Conservation (phyloP, 2,797 vertebrate species). For the Ambastaia sidthimunki region DNA sequence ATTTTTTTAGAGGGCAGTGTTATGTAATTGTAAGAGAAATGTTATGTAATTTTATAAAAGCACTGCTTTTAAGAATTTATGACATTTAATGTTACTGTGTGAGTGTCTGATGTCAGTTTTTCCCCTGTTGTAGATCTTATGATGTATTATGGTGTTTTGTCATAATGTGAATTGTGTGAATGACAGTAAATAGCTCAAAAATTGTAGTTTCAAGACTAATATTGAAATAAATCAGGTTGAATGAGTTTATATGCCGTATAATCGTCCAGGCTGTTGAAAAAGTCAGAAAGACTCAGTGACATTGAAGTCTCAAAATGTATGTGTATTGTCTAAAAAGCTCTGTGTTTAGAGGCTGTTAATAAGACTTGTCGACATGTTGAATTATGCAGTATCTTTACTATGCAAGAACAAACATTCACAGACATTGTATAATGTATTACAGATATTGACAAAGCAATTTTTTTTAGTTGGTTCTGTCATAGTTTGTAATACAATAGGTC, state of each 20-base stretch:
- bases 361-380: neutral
- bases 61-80: neutral
- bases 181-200: constrained; percentile 22
- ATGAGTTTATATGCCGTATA: constrained; percentile 14
- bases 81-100: neutral
- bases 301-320: constrained; percentile 5
- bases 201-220: constrained; percentile 18
- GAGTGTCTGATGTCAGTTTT: neutral
- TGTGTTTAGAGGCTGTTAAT: neutral
- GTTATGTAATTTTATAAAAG: neutral
- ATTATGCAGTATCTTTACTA: neutral
- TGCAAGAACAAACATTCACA: neutral
- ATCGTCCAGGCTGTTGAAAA: neutral
- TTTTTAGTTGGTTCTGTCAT: neutral
- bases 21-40: neutral
- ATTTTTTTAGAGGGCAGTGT: neutral
- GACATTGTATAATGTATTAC: no score
- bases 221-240: constrained; percentile 20
- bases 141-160: neutral
- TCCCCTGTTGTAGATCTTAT: neutral
- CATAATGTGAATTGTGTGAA: constrained; percentile 26
- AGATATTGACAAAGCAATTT: neutral
- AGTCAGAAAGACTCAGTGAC: neutral
- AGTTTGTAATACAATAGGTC: neutral
- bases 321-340: neutral